Evolutionary conservation across 1,140 invertebrate species (phyloP).

Genomic region (Drosophila saltans): DNA sequence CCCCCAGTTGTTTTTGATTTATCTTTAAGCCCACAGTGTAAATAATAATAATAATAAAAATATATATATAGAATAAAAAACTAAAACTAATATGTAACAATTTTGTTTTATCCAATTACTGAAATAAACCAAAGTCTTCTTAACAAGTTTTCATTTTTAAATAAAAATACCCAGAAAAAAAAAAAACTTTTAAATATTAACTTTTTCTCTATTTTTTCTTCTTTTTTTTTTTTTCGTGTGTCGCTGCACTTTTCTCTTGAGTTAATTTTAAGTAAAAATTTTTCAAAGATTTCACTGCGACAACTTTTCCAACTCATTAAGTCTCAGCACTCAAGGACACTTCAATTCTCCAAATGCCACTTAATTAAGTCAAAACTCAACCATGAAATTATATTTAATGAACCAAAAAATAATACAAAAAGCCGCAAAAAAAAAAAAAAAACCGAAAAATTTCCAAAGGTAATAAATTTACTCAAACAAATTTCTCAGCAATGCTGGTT

Average conservation of each 20-base stretch:
- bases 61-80: no score
- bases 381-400: conserved; percentile 75
- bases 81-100: no score
- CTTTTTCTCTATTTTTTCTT: neutral
- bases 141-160: no score
- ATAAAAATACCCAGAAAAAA: no score
- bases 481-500: conserved; percentile 1
- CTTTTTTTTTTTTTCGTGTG: neutral
- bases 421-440: conserved; percentile 56
- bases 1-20: no score
- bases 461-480: conserved; percentile 58
- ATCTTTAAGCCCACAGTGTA: no score
- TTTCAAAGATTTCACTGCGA: conserved; percentile 22
- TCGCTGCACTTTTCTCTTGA: neutral
- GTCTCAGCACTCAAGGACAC: conserved; percentile 33
- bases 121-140: no score
- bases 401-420: conserved; percentile 76
- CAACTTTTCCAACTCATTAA: conserved; percentile 74
- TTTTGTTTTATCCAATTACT: no score
- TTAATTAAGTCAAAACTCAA: conserved; percentile 75
- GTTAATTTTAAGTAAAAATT: neutral
- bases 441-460: conserved; percentile 52
- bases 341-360: conserved; percentile 40
- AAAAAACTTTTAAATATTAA: neutral
- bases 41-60: no score